Base-by-base conservation (phyloP, 1,140 invertebrate species). In the Pachyrhynchus sulphureomaculatus region DNA sequence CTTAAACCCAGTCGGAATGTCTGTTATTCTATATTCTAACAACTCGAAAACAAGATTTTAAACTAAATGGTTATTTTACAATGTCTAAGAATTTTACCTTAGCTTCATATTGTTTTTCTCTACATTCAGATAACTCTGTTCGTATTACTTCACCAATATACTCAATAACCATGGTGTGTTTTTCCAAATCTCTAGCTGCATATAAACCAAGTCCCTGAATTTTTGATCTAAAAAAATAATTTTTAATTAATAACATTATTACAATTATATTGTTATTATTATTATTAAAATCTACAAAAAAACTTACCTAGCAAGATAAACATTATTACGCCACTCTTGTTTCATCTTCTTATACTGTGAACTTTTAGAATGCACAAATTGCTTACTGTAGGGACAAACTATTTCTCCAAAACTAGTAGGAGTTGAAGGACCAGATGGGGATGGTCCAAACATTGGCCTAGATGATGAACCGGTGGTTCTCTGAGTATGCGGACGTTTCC, bases 321-420 rank as follows among this genome's bases (percentile, higher is more conserved):
- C 95, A 75, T 98, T 96, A 75, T 95, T 96, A 54, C 93, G 85
- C 96, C 97, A 99, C 77, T 99, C 98, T 69, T 89, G 89, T 79
- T 98, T 99, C 92, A 99, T 96, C 77, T 97, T 95, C 73, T 96
- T 93, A 79, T 99, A 99, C 80, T 99, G 96, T 26, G 93, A 95
- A 65, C 93, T 96, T 79, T 98, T 98, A 42, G 94, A 97, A 79
- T 98, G 95, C 26, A 96, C 93, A 82, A 98, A 98, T 77, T 98
- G 95, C 76, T 98, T 98, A 56, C 90, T 91, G 76, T 98, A 97
- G 1, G 95, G 93, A 71, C 93, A 93, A 18, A 89, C 86, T 32
- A 88, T 84, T 72, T 94, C 89, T n/a, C 85, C 84, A 1, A 79
- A 68, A 21, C 73, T 72, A 2, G 70, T 73, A 23, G 72, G 34